Evolutionary conservation across 2,888 invertebrate species (phyloP).

Genomic region (Mimachlamys varia): DNA sequence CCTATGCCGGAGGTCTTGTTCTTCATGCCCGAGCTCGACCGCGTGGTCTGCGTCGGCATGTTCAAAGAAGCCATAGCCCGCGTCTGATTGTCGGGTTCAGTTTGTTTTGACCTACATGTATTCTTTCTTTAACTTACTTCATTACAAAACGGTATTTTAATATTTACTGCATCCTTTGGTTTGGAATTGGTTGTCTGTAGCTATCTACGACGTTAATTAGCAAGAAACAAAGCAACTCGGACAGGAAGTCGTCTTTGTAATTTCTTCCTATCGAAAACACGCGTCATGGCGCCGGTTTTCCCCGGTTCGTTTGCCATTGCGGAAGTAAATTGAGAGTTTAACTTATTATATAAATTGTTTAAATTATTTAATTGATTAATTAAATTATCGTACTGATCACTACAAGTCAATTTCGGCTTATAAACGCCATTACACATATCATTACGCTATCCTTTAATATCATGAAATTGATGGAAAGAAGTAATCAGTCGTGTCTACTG

Average conservation of each 20-base stretch:
- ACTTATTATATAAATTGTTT: background rate
- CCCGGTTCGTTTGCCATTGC: background rate
- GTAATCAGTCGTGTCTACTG: too few relatives aligned
- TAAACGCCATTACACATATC: too few relatives aligned
- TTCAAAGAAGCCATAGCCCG: conserved; percentile 21
- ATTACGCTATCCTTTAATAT: too few relatives aligned
- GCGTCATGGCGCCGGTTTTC: conserved; percentile 5
- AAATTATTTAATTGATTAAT: too few relatives aligned
- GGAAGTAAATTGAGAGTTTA: background rate
- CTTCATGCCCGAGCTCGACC: conserved; percentile 33
- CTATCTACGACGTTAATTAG: conserved; percentile 16
- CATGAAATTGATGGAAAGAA: too few relatives aligned
- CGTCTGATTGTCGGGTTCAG: background rate
- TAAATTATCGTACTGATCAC: too few relatives aligned
- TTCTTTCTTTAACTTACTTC: background rate
- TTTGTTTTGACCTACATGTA: background rate
- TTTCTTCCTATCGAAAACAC: background rate
- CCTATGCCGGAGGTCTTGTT: background rate
- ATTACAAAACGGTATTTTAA: background rate
- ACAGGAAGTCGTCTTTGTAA: conserved; percentile 8
- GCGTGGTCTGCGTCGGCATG: conserved; percentile 34
- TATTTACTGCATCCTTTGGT: background rate
- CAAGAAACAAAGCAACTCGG: conserved; percentile 9
- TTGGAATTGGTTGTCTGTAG: background rate
- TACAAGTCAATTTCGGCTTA: too few relatives aligned